Conservation (phyloP, 1,140 invertebrate genomes). For the Drosophila dunni region DNA sequence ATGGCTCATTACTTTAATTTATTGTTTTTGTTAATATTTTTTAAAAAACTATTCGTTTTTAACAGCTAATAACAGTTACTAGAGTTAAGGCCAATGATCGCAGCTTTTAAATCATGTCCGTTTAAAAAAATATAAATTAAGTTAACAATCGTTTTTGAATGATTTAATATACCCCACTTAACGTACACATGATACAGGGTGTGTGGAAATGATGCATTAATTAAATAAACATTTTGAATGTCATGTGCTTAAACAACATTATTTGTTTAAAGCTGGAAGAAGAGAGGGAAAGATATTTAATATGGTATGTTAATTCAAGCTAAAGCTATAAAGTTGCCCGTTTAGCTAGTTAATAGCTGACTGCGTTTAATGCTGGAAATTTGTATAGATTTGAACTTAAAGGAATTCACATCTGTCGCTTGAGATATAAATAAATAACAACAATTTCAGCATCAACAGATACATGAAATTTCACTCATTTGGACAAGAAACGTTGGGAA, state of each 20-base stretch:
- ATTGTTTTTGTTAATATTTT: not conserved
- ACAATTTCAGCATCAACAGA: no score
- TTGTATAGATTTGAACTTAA: no score
- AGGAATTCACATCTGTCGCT: no score
- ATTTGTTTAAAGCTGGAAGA: not conserved
- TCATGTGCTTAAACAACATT: not conserved
- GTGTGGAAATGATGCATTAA: not conserved
- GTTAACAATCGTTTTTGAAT: not conserved
- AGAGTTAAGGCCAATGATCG: not conserved
- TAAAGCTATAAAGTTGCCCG: not conserved
- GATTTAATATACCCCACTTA: not conserved
- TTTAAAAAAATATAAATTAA: not conserved
- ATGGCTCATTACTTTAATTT: not conserved
- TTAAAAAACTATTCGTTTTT: not conserved
- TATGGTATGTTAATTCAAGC: not conserved
- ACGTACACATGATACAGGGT: not conserved
- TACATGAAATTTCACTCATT: no score
- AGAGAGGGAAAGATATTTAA: not conserved
- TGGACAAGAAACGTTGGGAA: no score
- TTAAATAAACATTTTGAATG: constrained; percentile 3
- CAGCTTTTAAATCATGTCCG: not conserved
- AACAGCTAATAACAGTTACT: not conserved
- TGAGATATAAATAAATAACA: no score
- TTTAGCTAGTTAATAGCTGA: no score
- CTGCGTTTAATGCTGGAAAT: no score